Evolutionary conservation across 2,888 invertebrate species (phyloP).

Genomic region (Tanypteryx hageni): DNA sequence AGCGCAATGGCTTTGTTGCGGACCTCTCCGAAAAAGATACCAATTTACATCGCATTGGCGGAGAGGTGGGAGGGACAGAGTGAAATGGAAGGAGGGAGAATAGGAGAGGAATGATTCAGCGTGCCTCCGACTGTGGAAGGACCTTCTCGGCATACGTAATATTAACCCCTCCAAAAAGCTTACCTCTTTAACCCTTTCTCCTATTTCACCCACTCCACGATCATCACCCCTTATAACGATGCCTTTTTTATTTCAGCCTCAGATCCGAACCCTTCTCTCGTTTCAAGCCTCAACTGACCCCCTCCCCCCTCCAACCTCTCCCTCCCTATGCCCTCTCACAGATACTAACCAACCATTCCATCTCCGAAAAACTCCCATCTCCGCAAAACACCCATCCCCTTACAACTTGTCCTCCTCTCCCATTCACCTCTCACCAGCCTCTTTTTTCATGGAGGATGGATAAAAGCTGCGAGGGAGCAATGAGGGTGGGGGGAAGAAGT

Average conservation of each 20-base stretch:
- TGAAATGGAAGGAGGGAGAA: background rate
- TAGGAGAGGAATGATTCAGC: background rate
- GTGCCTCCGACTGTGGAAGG: background rate
- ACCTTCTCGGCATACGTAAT: background rate
- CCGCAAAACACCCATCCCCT: background rate
- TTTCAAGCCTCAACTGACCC: conserved; percentile 22
- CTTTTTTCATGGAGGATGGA: background rate
- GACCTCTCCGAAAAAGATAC: background rate
- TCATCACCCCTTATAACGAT: conserved; percentile 38
- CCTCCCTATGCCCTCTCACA: background rate
- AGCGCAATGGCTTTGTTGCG: background rate
- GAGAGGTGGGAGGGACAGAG: background rate
- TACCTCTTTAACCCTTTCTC: conserved; percentile 57
- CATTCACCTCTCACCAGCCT: background rate
- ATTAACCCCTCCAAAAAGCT: conserved; percentile 39
- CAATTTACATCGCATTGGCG: background rate
- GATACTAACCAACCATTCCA: background rate
- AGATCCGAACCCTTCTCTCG: conserved; percentile 30
- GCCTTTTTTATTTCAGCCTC: background rate
- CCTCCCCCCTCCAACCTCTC: background rate
- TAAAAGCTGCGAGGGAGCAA: background rate
- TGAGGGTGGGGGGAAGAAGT: background rate
- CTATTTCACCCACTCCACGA: conserved; percentile 21
- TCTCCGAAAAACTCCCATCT: background rate
- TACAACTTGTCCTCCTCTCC: background rate